Conservation (phyloP, 2,797 vertebrate genomes). For the Danio kyathit region DNA sequence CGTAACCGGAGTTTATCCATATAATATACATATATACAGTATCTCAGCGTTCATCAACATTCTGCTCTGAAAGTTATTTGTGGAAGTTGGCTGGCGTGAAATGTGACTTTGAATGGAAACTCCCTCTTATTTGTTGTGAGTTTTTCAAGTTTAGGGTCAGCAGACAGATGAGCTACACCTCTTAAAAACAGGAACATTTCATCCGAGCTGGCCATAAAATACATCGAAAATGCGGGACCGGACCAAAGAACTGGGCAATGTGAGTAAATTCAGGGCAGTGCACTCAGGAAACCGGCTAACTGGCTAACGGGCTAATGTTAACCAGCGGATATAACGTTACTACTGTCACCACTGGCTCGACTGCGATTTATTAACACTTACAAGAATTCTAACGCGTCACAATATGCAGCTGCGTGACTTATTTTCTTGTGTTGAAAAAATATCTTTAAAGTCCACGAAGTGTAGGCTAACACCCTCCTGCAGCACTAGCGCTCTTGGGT, state of each 20-base stretch:
- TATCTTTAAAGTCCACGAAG: not conserved
- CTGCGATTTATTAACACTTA: not conserved
- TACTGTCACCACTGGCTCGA: too few relatives aligned
- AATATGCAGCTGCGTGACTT: not conserved
- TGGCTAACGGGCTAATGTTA: conserved; percentile 22
- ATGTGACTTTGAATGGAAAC: conserved; percentile 56
- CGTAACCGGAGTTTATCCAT: conserved; percentile 6
- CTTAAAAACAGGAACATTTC: not conserved
- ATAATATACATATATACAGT: not conserved
- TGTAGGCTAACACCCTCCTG: not conserved
- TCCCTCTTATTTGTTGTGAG: conserved; percentile 27
- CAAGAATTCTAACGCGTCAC: not conserved
- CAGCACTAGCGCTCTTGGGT: not conserved
- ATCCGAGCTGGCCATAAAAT: not conserved
- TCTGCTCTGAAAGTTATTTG: conserved; percentile 26
- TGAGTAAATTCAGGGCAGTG: conserved; percentile 68
- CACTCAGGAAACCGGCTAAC: conserved; percentile 21
- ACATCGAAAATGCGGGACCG: conserved; percentile 78
- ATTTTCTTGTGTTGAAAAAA: not conserved
- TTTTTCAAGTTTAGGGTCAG: not conserved
- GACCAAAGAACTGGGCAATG: conserved; percentile 81
- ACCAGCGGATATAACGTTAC: not conserved
- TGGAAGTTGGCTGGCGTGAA: conserved; percentile 40
- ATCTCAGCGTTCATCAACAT: not conserved
- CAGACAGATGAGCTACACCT: conserved; percentile 37